Base-by-base conservation (phyloP, 2,113 vertebrate species). In the Triplophysa rosa region DNA sequence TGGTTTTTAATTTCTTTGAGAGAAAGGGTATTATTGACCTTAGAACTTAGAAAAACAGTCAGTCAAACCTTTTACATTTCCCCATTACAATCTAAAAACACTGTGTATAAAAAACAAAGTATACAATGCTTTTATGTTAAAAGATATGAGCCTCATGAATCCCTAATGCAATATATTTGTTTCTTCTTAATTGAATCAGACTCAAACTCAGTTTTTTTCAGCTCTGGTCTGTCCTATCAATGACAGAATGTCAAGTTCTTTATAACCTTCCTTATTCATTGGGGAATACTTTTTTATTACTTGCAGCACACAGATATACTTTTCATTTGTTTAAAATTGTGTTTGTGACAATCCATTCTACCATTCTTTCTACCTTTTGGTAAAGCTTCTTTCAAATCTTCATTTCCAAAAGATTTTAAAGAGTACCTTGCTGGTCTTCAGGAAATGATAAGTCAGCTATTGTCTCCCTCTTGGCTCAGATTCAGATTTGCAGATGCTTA, bases 391-490 rank as follows among this genome's bases (percentile, higher is more conserved):
- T 40, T 29, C 29, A 77, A 73, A 49, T 71, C 81, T 52, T 52
- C 13, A 16, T 49, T 12, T 49, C 14, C 45, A 58, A 68, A 61
- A 11, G 17, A 14, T 45, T 63, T 63, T 40, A 37, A 72, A 37
- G 26, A 29, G 33, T 37, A 7, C 33, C 42, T 56, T 49, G 17
- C 0, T 8, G 65, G 29, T 78, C 59, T 62, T 66, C 52, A 68
- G 68, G 81, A 47, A 47, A 13, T 13, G 9, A 85, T 83, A 69
- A 49, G 82, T 79, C 89, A 87, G 87, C 87, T 90, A 88, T 83
- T 85, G 77, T 83, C 83, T 85, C 78, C 83, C 85, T 88, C 87
- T 87, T 83, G 19, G 49, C 74, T 69, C 81, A 72, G 84, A 83
- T 83, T 88, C 83, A 89, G 84, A 81, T 81, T 83, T 29, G 26